A percentile compares a stretch with the other conserved stretches of the same genome.
These are phyloP conservation scores for Menidia beryllina DNA, from an alignment of 2,113 vertebrate species.

Conservation along the genomic window DNA sequence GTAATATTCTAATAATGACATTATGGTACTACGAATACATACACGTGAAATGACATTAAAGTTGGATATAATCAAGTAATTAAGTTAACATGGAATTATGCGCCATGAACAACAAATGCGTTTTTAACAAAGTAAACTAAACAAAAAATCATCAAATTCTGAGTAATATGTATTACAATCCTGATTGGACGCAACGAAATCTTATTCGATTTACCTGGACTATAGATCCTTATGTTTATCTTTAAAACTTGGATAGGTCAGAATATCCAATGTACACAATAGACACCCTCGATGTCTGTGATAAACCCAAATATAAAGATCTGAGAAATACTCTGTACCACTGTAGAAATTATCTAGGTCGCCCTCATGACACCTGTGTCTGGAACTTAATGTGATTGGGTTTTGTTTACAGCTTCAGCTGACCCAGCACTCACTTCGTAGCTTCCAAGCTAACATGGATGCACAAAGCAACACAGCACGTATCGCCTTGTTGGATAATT, in stretches of 20 bases:
- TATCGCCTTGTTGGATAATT: no score
- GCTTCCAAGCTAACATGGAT: not conserved
- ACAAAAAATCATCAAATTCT: no score
- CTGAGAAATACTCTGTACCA: not conserved
- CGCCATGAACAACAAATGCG: no score
- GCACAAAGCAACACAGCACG: no score
- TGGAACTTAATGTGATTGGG: not conserved
- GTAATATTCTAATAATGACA: not conserved
- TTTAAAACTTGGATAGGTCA: no score
- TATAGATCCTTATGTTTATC: not conserved
- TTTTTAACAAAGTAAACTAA: not conserved
- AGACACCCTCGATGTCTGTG: not conserved
- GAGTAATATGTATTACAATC: no score
- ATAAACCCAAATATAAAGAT: not conserved
- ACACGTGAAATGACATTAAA: no score
- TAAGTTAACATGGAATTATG: not conserved
- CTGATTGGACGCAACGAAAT: not conserved
- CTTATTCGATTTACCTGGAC: not conserved
- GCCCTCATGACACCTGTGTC: no score
- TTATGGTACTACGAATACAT: no score
- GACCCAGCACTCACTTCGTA: not conserved
- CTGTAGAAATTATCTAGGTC: not conserved
- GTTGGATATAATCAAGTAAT: no score
- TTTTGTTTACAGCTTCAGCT: not conserved
- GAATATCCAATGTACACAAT: no score